These are phyloP conservation scores for Furnarius figulus DNA, from an alignment of 2,113 vertebrate genomes.

Conservation along the genomic window DNA sequence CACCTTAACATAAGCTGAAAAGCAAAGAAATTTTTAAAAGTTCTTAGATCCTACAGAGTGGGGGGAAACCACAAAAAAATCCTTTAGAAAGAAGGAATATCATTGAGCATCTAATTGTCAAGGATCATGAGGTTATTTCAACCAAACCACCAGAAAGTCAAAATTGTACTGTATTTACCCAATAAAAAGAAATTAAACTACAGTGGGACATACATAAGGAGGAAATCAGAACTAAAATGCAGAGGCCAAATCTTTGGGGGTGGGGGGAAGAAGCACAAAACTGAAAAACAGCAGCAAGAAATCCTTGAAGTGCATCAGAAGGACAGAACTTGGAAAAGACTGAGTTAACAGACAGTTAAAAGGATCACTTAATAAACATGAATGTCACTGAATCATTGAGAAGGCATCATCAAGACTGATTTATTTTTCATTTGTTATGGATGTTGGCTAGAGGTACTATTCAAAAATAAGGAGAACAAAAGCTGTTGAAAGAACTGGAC, in stretches of 20 bases:
- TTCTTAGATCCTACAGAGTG: not conserved
- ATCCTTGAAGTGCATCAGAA: not conserved
- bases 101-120: not conserved
- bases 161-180: not conserved
- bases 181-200: not conserved
- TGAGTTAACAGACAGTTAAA: not conserved
- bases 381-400: not conserved
- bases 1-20: not conserved
- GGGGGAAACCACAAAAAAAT: rapidly evolving
- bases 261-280: not conserved
- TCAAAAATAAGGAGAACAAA: not conserved
- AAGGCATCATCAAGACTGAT: not conserved
- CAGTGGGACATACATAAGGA: not conserved
- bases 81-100: not conserved
- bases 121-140: not conserved
- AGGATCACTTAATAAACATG: not conserved
- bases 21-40: not conserved
- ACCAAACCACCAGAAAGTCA: not conserved
- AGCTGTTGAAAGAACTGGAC: not conserved
- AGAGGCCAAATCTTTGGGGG: not conserved
- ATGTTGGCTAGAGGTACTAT: not conserved
- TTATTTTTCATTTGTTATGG: not conserved
- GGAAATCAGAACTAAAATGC: not conserved
- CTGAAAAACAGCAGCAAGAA: not conserved
- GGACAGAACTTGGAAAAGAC: not conserved